Evolutionary conservation across 2,113 vertebrate species (phyloP), one percentile per base, ranked within the genome.

Genomic region (Aegithalos caudatus): DNA sequence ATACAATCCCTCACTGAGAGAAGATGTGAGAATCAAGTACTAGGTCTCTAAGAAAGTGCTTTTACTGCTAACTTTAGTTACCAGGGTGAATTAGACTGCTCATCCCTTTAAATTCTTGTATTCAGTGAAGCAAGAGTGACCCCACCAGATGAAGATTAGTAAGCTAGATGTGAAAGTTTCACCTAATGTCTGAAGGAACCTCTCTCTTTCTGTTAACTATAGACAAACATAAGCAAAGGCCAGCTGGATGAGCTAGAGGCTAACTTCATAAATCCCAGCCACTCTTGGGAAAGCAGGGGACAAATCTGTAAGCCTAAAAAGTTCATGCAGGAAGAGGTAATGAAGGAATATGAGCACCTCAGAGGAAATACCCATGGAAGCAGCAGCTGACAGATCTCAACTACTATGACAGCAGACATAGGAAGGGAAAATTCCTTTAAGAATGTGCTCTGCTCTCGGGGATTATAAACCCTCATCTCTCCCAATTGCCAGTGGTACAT

Each of bases 61-160:
- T 81, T 70, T 64, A 72, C 23, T 18, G 33, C 37, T 71, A 20
- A 38, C 44, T 69, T 48, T 16, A 69, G 31, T 56, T 58, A 64
- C 9, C 28, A n/a, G 10, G 16, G 17, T 42, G 57, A 64, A 57
- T 76, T 81, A 33, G 40, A 22, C 17, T 25, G 56, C 45, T 58
- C 27, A 35, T 69, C 35, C 14, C 44, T 40, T 51, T 53, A 37
- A 84, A 81, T 56, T 83, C 21, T 54, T 56, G 28, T 23, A 11
- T 83, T 94, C 76, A 23, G 72, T 78, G 67, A 94, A 88, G 91
- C 88, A 90, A 93, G 71, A 88, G 82, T 94, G 95, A 96, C 91
- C 94, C 86, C 92, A 93, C 16, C 76, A 92, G 92, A 92, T 92
- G 50, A 90, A 92, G 67, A 88, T n/a, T 24, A 62, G 92, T 70